Evolutionary conservation across 2,797 vertebrate species (phyloP).

Genomic region (Lacerta agilis): DNA sequence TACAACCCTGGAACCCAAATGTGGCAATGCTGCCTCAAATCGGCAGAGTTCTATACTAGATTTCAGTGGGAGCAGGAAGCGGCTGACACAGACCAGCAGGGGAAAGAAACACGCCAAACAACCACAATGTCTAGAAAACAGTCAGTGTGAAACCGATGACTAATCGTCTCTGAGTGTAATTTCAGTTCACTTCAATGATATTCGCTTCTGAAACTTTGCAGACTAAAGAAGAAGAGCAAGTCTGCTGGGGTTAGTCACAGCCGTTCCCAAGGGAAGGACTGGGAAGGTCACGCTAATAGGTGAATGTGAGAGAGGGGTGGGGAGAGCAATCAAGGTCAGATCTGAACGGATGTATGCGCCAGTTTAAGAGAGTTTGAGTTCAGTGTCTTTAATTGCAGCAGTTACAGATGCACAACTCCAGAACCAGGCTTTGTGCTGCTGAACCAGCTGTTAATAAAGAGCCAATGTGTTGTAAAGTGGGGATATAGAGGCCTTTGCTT

Average conservation of each 20-base stretch:
- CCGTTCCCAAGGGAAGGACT: conserved; percentile 4
- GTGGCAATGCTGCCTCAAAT: background rate
- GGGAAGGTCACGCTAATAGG: background rate
- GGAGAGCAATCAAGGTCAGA: background rate
- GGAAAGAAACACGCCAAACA: background rate
- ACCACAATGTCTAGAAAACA: background rate
- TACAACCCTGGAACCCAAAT: background rate
- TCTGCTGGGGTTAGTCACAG: background rate
- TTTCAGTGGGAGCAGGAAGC: background rate
- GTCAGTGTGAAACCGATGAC: conserved; percentile 31
- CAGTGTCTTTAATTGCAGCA: background rate
- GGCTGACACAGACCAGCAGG: background rate
- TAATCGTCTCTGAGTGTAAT: conserved; percentile 36
- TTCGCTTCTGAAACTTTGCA: background rate
- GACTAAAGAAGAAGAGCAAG: background rate
- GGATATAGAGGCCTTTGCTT: too few species aligned
- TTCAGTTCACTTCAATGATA: background rate
- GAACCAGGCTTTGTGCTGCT: too few species aligned
- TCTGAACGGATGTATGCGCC: background rate
- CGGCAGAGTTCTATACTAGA: background rate
- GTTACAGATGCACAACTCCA: background rate
- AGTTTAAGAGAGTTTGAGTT: background rate
- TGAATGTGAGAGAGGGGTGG: background rate
- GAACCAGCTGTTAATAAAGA: too few species aligned
- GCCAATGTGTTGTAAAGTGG: too few species aligned